phyloP scores from a whole-genome alignment of 2,797 vertebrate genomes.

The Ceryle rudis region DNA sequence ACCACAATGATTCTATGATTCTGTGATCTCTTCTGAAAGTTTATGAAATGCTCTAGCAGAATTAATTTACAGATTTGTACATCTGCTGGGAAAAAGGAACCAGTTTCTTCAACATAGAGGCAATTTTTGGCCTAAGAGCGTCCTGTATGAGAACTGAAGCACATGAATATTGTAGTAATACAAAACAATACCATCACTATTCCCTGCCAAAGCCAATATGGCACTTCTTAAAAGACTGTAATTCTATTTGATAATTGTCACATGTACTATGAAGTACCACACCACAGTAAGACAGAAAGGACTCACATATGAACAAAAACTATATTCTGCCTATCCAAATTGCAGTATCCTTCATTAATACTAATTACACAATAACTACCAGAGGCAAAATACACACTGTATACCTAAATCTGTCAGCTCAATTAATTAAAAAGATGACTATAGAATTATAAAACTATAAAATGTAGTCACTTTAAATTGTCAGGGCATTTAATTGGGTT shows the following conservation, averaged over 20 bases:
- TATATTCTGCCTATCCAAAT: constrained; percentile 83
- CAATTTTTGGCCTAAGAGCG: neutral
- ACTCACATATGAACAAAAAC: constrained; percentile 74
- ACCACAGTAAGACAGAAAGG: constrained; percentile 45
- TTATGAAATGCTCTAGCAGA: neutral
- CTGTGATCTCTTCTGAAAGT: neutral
- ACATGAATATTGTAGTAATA: neutral
- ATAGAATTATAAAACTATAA: constrained; percentile 88
- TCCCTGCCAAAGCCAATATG: neutral
- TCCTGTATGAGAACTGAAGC: neutral
- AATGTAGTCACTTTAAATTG: constrained; percentile 78
- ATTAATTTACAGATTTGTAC: neutral
- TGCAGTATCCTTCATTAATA: constrained; percentile 89
- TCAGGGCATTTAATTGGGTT: constrained; percentile 62
- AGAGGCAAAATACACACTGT: constrained; percentile 87
- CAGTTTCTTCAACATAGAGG: neutral
- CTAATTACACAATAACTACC: constrained; percentile 85
- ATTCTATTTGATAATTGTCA: neutral
- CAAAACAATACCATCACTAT: neutral
- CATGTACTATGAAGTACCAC: neutral
- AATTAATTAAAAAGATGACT: constrained; percentile 93
- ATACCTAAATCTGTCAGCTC: constrained; percentile 88
- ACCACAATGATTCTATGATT: neutral
- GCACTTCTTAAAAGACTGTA: neutral
- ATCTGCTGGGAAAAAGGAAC: neutral